phyloP scores from a whole-genome alignment of 2,888 invertebrate species.

The Chymomyza caudatula region DNA sequence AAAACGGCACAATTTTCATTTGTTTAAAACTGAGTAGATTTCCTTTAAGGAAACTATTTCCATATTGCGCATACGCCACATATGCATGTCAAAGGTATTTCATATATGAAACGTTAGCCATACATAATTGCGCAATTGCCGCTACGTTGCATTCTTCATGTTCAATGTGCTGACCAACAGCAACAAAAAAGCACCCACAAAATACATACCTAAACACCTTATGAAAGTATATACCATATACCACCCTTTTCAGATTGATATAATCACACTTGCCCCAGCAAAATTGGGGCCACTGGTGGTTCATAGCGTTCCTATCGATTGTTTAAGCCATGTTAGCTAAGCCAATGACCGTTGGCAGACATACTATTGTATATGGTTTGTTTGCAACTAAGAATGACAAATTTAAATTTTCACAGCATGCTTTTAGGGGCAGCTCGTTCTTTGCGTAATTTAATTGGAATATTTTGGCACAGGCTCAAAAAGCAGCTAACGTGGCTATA shows the following conservation, averaged over 20 bases:
- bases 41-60: background rate
- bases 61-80: slow-evolving; percentile 60
- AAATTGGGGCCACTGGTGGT: slow-evolving; percentile 4
- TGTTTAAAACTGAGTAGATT: background rate
- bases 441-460: background rate
- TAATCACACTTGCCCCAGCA: background rate
- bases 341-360: slow-evolving; percentile 24
- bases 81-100: slow-evolving; percentile 32
- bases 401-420: slow-evolving; percentile 21
- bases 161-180: background rate
- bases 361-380: background rate
- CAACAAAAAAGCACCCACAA: background rate
- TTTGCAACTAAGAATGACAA: background rate
- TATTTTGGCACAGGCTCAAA: slow-evolving; percentile 32
- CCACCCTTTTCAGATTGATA: slow-evolving; percentile 11
- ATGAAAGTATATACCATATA: background rate
- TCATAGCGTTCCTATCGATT: slow-evolving; percentile 42
- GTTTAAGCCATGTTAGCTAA: slow-evolving; percentile 15
- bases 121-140: slow-evolving; percentile 62
- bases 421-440: slow-evolving; percentile 13
- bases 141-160: slow-evolving; percentile 34
- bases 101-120: slow-evolving; percentile 12
- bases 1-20: background rate
- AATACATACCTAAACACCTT: background rate
- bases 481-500: slow-evolving; percentile 17